Base-by-base conservation (phyloP, 2,888 invertebrate species). In the Cremastobaeus sp. region DNA sequence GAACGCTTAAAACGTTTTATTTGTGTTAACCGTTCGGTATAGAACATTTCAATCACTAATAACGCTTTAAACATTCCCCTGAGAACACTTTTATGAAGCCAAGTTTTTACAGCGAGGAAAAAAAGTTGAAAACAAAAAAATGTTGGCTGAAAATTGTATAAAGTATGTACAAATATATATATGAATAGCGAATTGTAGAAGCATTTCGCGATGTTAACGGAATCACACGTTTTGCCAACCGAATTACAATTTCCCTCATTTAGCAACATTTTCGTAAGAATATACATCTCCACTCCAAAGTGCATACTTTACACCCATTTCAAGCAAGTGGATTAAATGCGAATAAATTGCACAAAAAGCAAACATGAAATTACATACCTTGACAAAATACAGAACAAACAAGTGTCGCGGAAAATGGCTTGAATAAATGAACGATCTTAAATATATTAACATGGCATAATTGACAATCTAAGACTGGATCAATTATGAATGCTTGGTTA, bases 221-320 rank as follows among this genome's bases (percentile, higher is more conserved):
- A 57, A 57, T 64, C 35, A 34, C 37, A 18, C 50, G 50, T 48
- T 37, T 57, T 57, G n/a, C 50, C 50, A 57, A 52, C 43, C 32
- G 39, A 59, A 71, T 71, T 64, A 71, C 57, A 64, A 57, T 71
- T 71, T 64, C 64, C 60, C 64, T 52, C 71, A 64, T 59, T 70
- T 70, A 64, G 62, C 45, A 55, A 62, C 60, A 70, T 62, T 70
- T 70, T 70, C 70, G 54, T 70, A 70, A 62, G 62, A 70, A 64
- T 64, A 70, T 70, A 62, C 55, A 48, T 55, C 70, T 70, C 62
- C 25, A 17, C 50, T 57, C 41, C 39, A 71, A 57, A 71, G 64
- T 64, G 64, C 70, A 64, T 70, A 70, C 70, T 70, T 70, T 62
- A 70, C 62, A 70, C 62, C 50, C 62, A 70, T 70, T 70, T 70